These are phyloP conservation scores for Campopleginae sp. DNA, from an alignment of 2,888 invertebrate species.

Conservation along the genomic window DNA sequence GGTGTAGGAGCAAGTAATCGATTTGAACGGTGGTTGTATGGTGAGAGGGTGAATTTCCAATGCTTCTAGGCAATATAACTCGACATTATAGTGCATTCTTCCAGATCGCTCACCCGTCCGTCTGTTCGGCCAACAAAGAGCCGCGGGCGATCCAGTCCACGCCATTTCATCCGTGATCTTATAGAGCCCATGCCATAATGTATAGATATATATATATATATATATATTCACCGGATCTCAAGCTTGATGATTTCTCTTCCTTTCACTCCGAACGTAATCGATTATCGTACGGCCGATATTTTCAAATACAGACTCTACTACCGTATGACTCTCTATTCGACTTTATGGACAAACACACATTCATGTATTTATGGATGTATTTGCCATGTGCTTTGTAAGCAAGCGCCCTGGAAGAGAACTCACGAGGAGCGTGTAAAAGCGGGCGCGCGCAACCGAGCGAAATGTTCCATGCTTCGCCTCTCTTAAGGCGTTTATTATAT, in stretches of 20 bases:
- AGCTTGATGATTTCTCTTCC: slow-evolving; percentile 74
- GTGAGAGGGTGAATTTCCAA: slow-evolving; percentile 41
- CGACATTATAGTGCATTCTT: slow-evolving; percentile 69
- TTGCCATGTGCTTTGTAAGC: slow-evolving; percentile 8
- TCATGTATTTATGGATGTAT: not conserved
- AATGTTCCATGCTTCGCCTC: slow-evolving; percentile 49
- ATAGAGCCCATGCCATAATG: slow-evolving; percentile 27
- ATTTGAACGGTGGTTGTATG: slow-evolving; percentile 63
- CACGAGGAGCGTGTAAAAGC: slow-evolving; percentile 61
- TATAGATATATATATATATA: slow-evolving; percentile 29
- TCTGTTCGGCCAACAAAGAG: slow-evolving; percentile 66
- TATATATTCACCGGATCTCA: slow-evolving; percentile 60
- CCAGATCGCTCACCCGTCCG: slow-evolving; percentile 67
- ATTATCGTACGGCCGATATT: slow-evolving; percentile 75
- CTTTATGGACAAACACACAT: slow-evolving; percentile 2
- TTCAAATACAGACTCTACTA: slow-evolving; percentile 39
- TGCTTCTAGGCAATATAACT: slow-evolving; percentile 65
- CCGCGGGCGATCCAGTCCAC: slow-evolving; percentile 56
- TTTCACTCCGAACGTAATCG: slow-evolving; percentile 77
- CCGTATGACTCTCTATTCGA: slow-evolving; percentile 27
- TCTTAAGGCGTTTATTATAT: slow-evolving; percentile 56
- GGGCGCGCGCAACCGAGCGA: slow-evolving; percentile 38
- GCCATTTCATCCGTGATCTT: slow-evolving; percentile 52
- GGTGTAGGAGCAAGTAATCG: slow-evolving; percentile 63
- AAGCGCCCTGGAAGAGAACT: slow-evolving; percentile 38